Conservation (phyloP, 2,113 vertebrate species). For the Pholis gunnellus region DNA sequence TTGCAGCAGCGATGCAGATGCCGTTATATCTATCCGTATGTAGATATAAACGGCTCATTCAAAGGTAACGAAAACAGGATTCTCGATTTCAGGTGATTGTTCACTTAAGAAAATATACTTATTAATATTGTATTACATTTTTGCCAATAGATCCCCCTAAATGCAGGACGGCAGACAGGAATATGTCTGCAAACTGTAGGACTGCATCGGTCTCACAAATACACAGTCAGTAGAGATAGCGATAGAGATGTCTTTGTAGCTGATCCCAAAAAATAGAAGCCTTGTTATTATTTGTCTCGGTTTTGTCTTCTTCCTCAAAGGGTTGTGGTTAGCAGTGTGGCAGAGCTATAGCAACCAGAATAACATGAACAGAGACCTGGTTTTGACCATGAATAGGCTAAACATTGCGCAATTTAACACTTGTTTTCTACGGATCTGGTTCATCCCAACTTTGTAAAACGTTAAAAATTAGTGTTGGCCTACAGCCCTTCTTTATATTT, state of each 20-base stretch:
- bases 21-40: too few relatives aligned
- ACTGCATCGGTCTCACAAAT: background rate
- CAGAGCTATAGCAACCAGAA: conserved; percentile 12
- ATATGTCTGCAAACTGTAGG: background rate
- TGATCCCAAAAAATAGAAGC: background rate
- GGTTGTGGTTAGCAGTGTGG: conserved; percentile 22
- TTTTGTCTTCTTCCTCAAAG: background rate
- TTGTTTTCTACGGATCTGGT: too few relatives aligned
- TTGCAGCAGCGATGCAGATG: too few relatives aligned
- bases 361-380: conserved; percentile 22
- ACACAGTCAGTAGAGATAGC: conserved; percentile 4
- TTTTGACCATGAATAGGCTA: background rate
- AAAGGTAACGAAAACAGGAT: too few relatives aligned
- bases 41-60: too few relatives aligned
- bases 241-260: background rate
- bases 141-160: too few relatives aligned
- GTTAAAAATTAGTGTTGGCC: background rate
- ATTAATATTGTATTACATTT: too few relatives aligned
- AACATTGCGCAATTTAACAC: too few relatives aligned
- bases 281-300: background rate
- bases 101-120: too few relatives aligned
- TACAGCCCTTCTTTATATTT: background rate
- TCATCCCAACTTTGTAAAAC: too few relatives aligned
- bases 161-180: background rate
- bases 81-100: too few relatives aligned